These are phyloP conservation scores for Platycnemis pennipes DNA, from an alignment of 2,888 invertebrate genomes.

Conservation along the genomic window DNA sequence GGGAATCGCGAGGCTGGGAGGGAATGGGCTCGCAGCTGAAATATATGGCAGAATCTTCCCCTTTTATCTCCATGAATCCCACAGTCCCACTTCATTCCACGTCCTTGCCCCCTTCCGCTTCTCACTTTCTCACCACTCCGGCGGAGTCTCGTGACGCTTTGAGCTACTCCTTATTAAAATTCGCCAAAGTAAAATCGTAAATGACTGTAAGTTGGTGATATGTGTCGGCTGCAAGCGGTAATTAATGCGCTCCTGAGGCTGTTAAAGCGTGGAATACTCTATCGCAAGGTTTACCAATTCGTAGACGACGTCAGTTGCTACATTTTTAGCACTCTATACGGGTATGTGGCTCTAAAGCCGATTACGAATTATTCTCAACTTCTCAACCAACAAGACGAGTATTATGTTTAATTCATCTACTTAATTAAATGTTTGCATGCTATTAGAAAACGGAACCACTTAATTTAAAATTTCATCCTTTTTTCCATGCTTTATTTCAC, in stretches of 20 bases:
- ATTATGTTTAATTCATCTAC: no score
- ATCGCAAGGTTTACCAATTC: not conserved
- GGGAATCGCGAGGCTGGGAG: not conserved
- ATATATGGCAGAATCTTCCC: not conserved
- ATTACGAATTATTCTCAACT: no score
- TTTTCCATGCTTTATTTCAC: no score
- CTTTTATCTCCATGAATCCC: not conserved
- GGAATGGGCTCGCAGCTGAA: not conserved
- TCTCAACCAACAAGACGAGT: no score
- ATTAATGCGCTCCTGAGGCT: not conserved
- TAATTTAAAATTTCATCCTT: no score
- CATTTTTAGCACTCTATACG: no score
- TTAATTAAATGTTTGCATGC: no score
- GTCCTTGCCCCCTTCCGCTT: not conserved
- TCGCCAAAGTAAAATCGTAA: not conserved
- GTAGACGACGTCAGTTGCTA: not conserved
- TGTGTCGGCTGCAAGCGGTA: not conserved
- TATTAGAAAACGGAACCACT: no score
- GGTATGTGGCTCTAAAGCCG: no score
- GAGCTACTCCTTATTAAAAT: not conserved
- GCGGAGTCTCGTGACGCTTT: not conserved
- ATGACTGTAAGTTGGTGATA: not conserved
- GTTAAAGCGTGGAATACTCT: not conserved
- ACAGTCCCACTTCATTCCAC: not conserved
- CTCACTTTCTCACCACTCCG: not conserved